phyloP scores from a whole-genome alignment of 1,140 invertebrate genomes.

The fruit fly (Drosophila melanogaster) region Release_6_plus_ISO1_MT NT_037436.4:467001-467500 shows the following conservation, averaged over 20 bases:
- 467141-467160: constrained; percentile 26
- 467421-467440: constrained; percentile 15
- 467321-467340: neutral
- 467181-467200: neutral
- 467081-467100: constrained; percentile 12
- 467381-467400: constrained; percentile 35
- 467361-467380: neutral
- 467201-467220: neutral
- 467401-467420: neutral
- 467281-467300: neutral
- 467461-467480: neutral
- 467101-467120: constrained; percentile 64
- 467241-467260: constrained; percentile 7
- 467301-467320: neutral
- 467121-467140: constrained; percentile 68
- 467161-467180: constrained; percentile 18
- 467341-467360: constrained; percentile 16
- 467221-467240: too few relatives aligned
- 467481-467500: constrained; percentile 14
- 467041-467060: constrained; percentile 80
- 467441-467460: constrained; percentile 1
- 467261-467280: neutral
- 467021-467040: constrained; percentile 43
- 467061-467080: constrained; percentile 76
- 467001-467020: constrained; percentile 49